A percentile compares a stretch with the other conserved stretches of the same genome.
phyloP scores from a whole-genome alignment of 2,797 vertebrate species.

The Aplochiton taeniatus region DNA sequence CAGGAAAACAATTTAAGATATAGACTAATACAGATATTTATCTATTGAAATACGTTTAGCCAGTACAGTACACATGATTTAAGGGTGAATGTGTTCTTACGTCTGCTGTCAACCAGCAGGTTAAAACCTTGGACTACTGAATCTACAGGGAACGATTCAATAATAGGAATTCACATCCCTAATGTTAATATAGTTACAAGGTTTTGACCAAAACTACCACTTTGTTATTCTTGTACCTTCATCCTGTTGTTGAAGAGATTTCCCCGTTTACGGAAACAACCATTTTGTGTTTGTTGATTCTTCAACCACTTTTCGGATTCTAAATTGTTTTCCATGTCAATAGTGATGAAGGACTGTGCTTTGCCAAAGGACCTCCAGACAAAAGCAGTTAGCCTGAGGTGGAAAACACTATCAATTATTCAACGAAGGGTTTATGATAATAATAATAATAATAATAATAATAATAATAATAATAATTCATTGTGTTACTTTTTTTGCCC shows the following conservation, averaged over 20 bases:
- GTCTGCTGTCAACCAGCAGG: neutral
- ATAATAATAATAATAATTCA: too few species aligned
- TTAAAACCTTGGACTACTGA: too few species aligned
- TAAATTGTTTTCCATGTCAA: constrained; percentile 72
- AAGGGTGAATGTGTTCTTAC: constrained; percentile 57
- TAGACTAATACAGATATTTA: neutral
- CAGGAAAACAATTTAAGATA: neutral
- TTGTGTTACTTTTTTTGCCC: too few species aligned
- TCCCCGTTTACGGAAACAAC: constrained; percentile 78
- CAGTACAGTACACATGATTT: too few species aligned
- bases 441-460: too few species aligned
- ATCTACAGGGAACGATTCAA: too few species aligned
- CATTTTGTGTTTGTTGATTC: constrained; percentile 64
- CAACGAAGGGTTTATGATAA: too few species aligned
- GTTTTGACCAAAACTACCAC: neutral
- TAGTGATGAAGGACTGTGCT: constrained; percentile 74
- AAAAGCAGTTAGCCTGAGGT: constrained; percentile 83
- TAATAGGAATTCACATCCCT: too few species aligned
- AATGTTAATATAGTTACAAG: too few species aligned
- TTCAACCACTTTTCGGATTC: constrained; percentile 73
- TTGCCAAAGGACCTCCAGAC: constrained; percentile 81
- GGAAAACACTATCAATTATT: neutral
- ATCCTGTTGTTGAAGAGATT: constrained; percentile 79
- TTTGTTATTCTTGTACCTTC: constrained; percentile 64
- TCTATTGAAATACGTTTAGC: too few species aligned